phyloP scores from a whole-genome alignment of 2,113 vertebrate genomes.

The Lonchura striata region DNA sequence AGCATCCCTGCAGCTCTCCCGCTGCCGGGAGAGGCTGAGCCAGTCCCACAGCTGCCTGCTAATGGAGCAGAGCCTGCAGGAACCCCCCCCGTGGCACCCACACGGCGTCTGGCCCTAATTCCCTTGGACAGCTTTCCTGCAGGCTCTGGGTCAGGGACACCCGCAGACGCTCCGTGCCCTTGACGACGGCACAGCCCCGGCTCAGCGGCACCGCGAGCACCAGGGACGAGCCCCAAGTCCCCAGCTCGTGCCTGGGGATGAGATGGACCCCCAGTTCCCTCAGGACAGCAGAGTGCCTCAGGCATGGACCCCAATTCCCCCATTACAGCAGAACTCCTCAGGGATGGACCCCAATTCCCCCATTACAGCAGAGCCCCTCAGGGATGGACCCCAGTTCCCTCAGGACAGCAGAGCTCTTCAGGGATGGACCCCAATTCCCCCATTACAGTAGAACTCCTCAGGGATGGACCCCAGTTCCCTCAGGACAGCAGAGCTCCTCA shows the following conservation, averaged over 20 bases:
- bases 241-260: rapidly evolving
- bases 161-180: rapidly evolving
- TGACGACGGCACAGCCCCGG: rapidly evolving
- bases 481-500: no score
- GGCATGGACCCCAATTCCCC: no score
- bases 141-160: not conserved
- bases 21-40: not conserved
- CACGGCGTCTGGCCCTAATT: not conserved
- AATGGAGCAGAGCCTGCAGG: not conserved
- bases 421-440: no score
- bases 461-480: no score
- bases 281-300: no score
- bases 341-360: no score
- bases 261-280: not conserved
- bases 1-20: not conserved
- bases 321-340: no score
- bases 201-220: rapidly evolving
- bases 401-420: no score
- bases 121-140: not conserved
- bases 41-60: not conserved
- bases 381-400: no score
- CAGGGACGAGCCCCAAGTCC: rapidly evolving
- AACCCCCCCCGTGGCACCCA: not conserved
- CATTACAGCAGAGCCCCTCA: no score
- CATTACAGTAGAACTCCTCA: no score